Conservation (phyloP, 2,113 vertebrate species). For the Phyllostomus hastatus region DNA sequence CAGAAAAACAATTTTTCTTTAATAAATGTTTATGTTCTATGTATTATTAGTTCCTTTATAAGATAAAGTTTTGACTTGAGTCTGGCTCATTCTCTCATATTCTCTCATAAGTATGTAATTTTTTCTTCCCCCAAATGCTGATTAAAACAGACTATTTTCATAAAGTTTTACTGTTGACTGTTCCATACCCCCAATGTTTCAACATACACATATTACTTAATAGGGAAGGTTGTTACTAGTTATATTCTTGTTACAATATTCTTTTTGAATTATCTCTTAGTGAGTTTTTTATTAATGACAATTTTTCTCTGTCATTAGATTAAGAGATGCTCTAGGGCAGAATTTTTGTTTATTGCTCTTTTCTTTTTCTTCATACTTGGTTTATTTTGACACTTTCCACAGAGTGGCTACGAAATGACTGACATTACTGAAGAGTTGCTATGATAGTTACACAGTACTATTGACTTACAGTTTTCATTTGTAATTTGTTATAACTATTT, state of each 20-base stretch:
- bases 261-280: neutral
- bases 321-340: neutral
- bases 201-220: neutral
- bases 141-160: neutral
- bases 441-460: neutral
- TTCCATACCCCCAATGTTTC: neutral
- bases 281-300: neutral
- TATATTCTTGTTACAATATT: neutral
- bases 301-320: neutral
- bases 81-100: neutral
- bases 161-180: neutral
- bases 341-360: neutral
- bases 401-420: neutral
- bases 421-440: neutral
- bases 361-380: neutral
- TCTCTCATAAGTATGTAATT: neutral
- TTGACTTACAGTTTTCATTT: conserved; percentile 11
- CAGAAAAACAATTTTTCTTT: conserved; percentile 22
- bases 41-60: conserved; percentile 1
- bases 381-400: conserved; percentile 19
- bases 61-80: neutral
- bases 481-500: neutral
- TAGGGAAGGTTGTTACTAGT: neutral
- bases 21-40: neutral
- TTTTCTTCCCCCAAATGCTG: conserved; percentile 3